Evolutionary conservation across 2,113 vertebrate species (phyloP).

Genomic region (Pelecanus crispus): DNA sequence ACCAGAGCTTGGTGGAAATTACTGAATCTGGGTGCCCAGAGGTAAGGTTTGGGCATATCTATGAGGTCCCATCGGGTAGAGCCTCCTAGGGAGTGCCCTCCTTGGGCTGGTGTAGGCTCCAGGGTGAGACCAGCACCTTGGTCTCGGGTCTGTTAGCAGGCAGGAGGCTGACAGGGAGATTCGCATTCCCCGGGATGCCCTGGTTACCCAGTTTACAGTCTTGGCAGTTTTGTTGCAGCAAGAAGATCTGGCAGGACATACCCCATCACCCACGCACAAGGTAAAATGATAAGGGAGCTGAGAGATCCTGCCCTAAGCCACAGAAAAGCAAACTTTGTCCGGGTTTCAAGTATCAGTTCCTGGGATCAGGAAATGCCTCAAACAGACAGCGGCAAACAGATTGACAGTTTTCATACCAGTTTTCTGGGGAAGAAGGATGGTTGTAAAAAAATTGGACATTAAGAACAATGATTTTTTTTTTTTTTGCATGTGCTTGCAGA

Average conservation of each 20-base stretch:
- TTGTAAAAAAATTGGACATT: not conserved
- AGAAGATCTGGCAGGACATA: not conserved
- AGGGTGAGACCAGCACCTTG: not conserved
- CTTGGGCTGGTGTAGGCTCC: not conserved
- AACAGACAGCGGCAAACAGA: not conserved
- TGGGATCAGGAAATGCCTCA: not conserved
- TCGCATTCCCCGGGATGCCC: accelerated
- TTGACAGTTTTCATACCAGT: not conserved
- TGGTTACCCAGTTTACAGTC: not conserved
- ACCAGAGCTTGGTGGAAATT: not conserved
- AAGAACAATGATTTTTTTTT: not conserved
- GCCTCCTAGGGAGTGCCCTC: not conserved
- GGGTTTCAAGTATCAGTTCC: not conserved
- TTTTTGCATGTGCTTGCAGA: not conserved
- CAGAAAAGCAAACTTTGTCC: not conserved
- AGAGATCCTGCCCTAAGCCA: not conserved
- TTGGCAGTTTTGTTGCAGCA: not conserved
- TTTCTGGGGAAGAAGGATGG: not conserved
- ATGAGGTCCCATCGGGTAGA: not conserved
- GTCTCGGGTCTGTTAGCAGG: not conserved
- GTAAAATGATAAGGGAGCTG: not conserved
- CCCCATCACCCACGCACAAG: not conserved
- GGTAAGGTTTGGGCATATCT: not conserved
- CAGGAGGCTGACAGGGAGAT: not conserved
- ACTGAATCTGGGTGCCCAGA: not conserved